phyloP scores from a whole-genome alignment of 2,888 invertebrate genomes.

The Mamestra brassicae region DNA sequence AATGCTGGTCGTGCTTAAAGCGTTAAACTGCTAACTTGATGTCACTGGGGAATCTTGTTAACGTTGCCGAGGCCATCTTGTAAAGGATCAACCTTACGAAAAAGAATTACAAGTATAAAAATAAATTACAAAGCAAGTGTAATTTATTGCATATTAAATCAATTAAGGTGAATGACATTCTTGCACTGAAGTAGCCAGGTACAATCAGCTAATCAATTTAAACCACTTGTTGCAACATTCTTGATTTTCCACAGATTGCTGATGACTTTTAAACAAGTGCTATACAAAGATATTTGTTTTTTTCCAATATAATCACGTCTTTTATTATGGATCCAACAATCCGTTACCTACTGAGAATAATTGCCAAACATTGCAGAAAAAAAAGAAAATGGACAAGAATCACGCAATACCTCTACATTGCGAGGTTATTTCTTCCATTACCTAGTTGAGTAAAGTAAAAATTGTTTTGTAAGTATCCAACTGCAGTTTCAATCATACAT shows the following conservation, averaged over 20 bases:
- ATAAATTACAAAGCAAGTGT: conserved; percentile 20
- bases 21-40: conserved; percentile 51
- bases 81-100: conserved; percentile 41
- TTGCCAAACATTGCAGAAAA: conserved; percentile 40
- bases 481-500: neutral
- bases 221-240: conserved; percentile 37
- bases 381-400: conserved; percentile 29
- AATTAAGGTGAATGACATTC: conserved; percentile 30
- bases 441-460: conserved; percentile 24
- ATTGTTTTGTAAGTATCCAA: conserved; percentile 26
- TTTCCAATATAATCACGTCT: neutral
- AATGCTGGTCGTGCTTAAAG: conserved; percentile 63
- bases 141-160: conserved; percentile 23
- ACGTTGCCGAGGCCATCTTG: conserved; percentile 32
- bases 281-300: neutral
- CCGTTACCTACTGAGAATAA: conserved; percentile 20
- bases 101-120: conserved; percentile 29
- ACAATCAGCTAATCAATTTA: conserved; percentile 24
- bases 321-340: conserved; percentile 9
- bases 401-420: conserved; percentile 40
- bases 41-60: conserved; percentile 56
- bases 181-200: conserved; percentile 9
- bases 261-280: conserved; percentile 14
- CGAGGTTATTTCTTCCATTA: conserved; percentile 41
- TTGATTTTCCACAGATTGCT: conserved; percentile 7